A percentile compares a stretch with the other conserved stretches of the same genome.
Conservation (phyloP, 2,888 invertebrate genomes). For the Pristionchus japonicus region DNA sequence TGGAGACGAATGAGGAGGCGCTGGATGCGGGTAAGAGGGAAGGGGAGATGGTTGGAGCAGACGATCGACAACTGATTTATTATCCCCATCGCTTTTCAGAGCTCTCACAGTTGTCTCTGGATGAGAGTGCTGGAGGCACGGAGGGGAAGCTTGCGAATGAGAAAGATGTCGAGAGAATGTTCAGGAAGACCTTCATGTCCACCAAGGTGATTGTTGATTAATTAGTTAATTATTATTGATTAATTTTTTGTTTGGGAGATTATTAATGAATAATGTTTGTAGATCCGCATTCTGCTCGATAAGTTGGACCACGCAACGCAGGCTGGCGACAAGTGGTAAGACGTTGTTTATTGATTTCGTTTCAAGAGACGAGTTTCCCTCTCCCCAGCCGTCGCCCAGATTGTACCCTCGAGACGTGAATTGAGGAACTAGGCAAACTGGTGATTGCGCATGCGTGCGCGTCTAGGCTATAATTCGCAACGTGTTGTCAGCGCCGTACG, state of each 20-base stretch:
- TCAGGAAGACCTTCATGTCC: not conserved
- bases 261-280: not conserved
- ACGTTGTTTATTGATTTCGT: not conserved
- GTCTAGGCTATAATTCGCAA: not conserved
- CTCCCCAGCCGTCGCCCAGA: not conserved
- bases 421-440: not conserved
- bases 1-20: not conserved
- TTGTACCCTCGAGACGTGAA: not conserved
- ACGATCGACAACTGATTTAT: not conserved
- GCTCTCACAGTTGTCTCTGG: conserved; percentile 40
- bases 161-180: not conserved
- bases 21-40: conserved; percentile 32
- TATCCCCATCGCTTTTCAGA: not conserved
- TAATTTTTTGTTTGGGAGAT: no score
- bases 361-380: not conserved
- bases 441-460: not conserved
- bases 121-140: conserved; percentile 10
- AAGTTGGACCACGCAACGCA: conserved; percentile 51
- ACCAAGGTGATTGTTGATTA: conserved; percentile 12
- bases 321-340: conserved; percentile 58
- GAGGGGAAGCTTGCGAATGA: not conserved
- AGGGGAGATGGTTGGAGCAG: not conserved
- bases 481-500: not conserved
- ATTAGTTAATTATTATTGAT: no score
- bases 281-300: conserved; percentile 53